A percentile compares a stretch with the other conserved stretches of the same genome.
phyloP scores from a whole-genome alignment of 2,888 invertebrate species.

The Epiblema foenella region DNA sequence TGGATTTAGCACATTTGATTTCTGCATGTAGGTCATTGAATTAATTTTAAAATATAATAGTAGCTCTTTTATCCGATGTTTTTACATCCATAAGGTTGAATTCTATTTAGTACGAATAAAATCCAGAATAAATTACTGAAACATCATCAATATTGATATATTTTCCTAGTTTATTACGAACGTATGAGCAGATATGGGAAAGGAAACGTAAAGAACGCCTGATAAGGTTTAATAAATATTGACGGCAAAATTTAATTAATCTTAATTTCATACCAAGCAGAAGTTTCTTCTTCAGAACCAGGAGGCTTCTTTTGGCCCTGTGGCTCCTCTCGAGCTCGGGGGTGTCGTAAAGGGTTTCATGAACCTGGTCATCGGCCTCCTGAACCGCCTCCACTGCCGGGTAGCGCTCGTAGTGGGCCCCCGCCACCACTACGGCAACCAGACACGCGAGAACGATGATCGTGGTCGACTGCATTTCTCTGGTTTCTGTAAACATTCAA shows the following conservation, averaged over 20 bases:
- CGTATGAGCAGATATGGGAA: no score
- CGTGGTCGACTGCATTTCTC: constrained; percentile 74
- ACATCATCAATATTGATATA: not conserved
- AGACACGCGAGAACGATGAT: constrained; percentile 73
- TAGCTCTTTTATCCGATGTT: not conserved
- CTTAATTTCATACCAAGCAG: constrained; percentile 70
- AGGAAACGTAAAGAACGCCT: not conserved
- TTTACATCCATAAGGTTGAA: not conserved
- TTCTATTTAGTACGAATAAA: no score
- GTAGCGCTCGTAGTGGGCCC: constrained; percentile 56
- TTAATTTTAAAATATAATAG: not conserved
- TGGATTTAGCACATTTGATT: not conserved
- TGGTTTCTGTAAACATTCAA: constrained; percentile 52
- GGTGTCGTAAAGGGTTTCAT: constrained; percentile 61
- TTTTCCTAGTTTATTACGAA: not conserved
- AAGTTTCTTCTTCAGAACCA: constrained; percentile 77
- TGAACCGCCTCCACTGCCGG: constrained; percentile 57
- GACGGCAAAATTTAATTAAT: not conserved
- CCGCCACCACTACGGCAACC: constrained; percentile 67
- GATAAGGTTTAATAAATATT: not conserved
- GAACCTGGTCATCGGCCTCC: constrained; percentile 52
- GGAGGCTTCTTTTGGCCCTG: constrained; percentile 73
- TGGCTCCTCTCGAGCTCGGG: constrained; percentile 69
- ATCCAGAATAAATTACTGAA: not conserved
- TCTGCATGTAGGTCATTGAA: not conserved